phyloP scores from a whole-genome alignment of 1,140 invertebrate genomes.

The Caenorhabditis latens region DNA sequence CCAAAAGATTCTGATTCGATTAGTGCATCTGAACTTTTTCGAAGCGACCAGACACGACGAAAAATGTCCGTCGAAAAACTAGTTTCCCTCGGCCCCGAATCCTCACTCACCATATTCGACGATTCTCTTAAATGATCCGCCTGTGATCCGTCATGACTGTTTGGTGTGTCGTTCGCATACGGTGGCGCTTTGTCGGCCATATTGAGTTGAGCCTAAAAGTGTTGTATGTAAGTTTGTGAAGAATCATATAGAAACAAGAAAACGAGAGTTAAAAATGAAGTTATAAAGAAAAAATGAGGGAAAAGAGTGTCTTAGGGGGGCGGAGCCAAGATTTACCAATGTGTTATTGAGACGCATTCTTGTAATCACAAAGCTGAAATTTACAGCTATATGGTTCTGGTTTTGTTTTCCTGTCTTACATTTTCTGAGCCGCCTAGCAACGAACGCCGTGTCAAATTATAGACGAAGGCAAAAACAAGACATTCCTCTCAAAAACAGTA shows the following conservation, averaged over 20 bases:
- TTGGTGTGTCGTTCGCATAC: background rate
- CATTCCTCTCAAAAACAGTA: too few relatives aligned
- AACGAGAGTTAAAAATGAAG: background rate
- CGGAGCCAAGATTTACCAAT: too few relatives aligned
- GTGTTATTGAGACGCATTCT: too few relatives aligned
- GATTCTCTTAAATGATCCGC: background rate
- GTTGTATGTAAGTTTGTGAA: too few relatives aligned
- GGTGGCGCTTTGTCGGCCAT: background rate
- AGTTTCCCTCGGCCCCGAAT: background rate
- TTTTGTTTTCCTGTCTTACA: too few relatives aligned
- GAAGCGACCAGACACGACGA: background rate
- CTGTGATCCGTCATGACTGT: background rate
- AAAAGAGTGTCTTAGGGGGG: too few relatives aligned
- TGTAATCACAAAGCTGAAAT: too few relatives aligned
- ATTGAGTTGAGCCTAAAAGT: background rate
- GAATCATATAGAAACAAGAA: background rate
- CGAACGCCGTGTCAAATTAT: too few relatives aligned
- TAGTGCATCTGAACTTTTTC: constrained; percentile 18
- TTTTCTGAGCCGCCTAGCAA: too few relatives aligned
- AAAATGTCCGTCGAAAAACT: background rate
- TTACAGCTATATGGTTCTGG: too few relatives aligned
- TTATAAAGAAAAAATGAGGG: too few relatives aligned
- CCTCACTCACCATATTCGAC: background rate
- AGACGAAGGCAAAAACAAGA: too few relatives aligned
- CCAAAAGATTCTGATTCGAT: background rate